These are phyloP conservation scores for Cryptotermes secundus DNA, from an alignment of 1,140 invertebrate genomes.

Conservation along the genomic window DNA sequence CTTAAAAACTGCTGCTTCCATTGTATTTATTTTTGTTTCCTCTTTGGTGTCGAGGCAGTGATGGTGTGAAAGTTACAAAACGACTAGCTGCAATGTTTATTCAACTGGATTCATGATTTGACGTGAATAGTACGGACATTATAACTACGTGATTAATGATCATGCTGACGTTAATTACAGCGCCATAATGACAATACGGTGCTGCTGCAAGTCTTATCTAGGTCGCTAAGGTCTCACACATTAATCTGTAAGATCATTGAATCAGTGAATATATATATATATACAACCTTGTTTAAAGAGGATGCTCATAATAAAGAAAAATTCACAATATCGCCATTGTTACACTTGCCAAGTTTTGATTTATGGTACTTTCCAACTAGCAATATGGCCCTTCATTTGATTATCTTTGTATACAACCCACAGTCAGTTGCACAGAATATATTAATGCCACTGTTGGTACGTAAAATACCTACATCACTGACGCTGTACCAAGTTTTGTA, in stretches of 20 bases:
- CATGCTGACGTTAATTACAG: neutral
- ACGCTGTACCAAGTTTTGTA: no score
- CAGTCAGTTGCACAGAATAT: no score
- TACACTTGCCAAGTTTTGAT: no score
- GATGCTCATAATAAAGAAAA: neutral
- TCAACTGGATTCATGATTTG: neutral
- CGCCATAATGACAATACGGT: slow-evolving; percentile 2
- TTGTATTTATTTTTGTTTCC: no score
- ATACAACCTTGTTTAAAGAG: neutral
- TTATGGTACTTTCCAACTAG: no score
- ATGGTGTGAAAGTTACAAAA: neutral
- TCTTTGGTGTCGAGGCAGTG: no score
- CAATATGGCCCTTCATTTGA: no score
- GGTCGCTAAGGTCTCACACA: neutral
- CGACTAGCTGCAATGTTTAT: slow-evolving; percentile 3
- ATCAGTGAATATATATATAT: neutral
- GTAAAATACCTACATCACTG: no score
- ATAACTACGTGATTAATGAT: slow-evolving; percentile 17
- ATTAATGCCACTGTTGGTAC: no score
- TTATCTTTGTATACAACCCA: no score
- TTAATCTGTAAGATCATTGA: slow-evolving; percentile 2
- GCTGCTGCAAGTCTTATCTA: neutral
- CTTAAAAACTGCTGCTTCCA: no score
- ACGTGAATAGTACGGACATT: neutral
- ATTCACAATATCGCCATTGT: no score